Percentiles rank a stretch among this genome's conserved stretches.
Conservation (phyloP, 2,113 vertebrate genomes). For the Syngnathus typhle region DNA sequence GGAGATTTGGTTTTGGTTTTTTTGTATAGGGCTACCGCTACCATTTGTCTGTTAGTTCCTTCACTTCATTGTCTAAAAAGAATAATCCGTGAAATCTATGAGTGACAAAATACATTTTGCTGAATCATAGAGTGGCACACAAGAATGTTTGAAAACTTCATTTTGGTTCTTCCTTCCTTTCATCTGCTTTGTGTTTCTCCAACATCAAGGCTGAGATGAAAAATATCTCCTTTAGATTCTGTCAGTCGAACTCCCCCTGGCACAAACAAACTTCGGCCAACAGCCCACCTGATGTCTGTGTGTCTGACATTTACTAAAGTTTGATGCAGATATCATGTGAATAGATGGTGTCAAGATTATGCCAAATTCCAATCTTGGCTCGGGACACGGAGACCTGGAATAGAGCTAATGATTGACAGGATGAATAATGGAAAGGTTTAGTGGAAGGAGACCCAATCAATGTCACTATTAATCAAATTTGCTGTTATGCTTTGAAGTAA, state of each 20-base stretch:
- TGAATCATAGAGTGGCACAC: background rate
- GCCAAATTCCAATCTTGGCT: conserved; percentile 26
- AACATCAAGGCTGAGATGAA: conserved; percentile 19
- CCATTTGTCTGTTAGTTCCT: background rate
- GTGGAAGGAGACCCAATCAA: background rate
- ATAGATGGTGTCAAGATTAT: conserved; percentile 43
- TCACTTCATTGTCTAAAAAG: background rate
- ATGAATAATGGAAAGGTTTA: conserved; percentile 6
- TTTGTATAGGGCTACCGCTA: too few species aligned
- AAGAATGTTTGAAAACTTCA: background rate
- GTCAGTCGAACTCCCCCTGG: conserved; percentile 34
- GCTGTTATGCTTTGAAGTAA: background rate
- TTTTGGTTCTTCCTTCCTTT: background rate
- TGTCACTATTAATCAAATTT: background rate
- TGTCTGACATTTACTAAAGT: conserved; percentile 56
- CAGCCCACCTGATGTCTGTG: conserved; percentile 18
- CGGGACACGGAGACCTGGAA: conserved; percentile 9
- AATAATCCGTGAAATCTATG: background rate
- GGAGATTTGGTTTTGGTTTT: too few species aligned
- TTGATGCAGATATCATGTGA: conserved; percentile 41
- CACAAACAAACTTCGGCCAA: conserved; percentile 51
- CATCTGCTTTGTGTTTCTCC: conserved; percentile 18
- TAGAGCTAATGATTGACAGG: conserved; percentile 17
- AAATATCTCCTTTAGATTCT: conserved; percentile 38
- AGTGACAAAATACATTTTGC: background rate